phyloP scores from a whole-genome alignment of 2,113 vertebrate genomes.

The Nymphicus hollandicus region DNA sequence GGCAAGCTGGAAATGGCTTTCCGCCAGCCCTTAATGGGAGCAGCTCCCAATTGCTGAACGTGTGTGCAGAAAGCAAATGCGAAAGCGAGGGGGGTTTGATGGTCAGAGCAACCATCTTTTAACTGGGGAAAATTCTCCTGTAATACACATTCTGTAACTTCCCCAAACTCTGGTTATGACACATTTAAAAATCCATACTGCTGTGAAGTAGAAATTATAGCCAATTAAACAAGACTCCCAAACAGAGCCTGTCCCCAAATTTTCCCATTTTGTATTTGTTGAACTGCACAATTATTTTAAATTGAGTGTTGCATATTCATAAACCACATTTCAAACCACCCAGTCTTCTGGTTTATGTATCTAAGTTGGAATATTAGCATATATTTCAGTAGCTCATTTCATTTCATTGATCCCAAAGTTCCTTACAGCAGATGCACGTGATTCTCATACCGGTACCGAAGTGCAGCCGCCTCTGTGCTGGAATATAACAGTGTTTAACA shows the following conservation, averaged over 20 bases:
- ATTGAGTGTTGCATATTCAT: conserved; percentile 68
- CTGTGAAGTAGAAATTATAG: conserved; percentile 59
- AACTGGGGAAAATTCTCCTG: conserved; percentile 1
- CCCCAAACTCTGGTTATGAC: conserved; percentile 39
- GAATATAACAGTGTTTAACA: conserved; percentile 29
- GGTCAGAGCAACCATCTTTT: conserved; percentile 19
- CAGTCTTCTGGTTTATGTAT: conserved; percentile 65
- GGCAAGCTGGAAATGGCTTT: conserved; percentile 52
- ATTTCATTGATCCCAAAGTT: conserved; percentile 57
- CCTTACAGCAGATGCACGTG: background rate
- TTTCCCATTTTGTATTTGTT: conserved; percentile 62
- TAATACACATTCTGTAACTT: conserved; percentile 42
- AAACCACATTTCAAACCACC: conserved; percentile 53
- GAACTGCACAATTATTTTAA: conserved; percentile 69
- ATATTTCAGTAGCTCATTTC: conserved; percentile 55
- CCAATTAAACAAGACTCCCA: conserved; percentile 59
- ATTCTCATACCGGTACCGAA: background rate
- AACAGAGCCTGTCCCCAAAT: conserved; percentile 54
- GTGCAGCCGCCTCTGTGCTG: background rate
- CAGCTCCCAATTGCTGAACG: conserved; percentile 10
- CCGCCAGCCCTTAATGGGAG: conserved; percentile 28
- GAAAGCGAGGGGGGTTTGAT: background rate
- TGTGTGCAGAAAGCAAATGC: conserved; percentile 40
- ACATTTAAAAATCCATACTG: conserved; percentile 45
- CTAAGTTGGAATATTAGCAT: conserved; percentile 59